These are phyloP conservation scores for Seira musarum DNA, from an alignment of 2,888 invertebrate genomes.

Conservation along the genomic window DNA sequence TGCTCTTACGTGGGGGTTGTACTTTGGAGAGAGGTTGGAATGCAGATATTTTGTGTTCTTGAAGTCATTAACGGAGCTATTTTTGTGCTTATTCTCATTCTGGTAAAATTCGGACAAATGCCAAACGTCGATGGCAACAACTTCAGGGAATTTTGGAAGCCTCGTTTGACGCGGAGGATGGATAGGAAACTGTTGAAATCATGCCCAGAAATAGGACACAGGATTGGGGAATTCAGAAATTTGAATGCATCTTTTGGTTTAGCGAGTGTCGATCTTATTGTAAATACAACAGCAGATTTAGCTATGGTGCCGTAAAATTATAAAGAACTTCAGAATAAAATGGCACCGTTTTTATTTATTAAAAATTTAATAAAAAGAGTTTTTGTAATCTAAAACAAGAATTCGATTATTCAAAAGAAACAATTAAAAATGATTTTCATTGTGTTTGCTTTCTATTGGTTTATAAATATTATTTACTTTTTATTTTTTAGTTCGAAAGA, in stretches of 20 bases:
- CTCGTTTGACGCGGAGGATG: neutral
- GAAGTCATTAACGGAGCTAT: neutral
- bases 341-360: too few species aligned
- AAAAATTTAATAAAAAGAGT: too few species aligned
- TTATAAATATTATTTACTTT: too few species aligned
- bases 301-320: too few species aligned
- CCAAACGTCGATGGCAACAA: neutral
- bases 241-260: neutral
- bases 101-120: neutral
- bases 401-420: too few species aligned
- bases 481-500: too few species aligned
- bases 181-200: neutral
- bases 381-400: too few species aligned
- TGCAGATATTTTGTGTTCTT: neutral
- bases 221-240: neutral
- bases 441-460: too few species aligned
- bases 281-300: neutral
- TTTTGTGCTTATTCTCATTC: neutral
- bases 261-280: neutral
- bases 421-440: too few species aligned
- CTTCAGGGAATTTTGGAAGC: neutral
- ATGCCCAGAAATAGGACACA: neutral
- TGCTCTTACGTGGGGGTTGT: neutral
- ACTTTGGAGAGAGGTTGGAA: neutral
- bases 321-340: too few species aligned